These are phyloP conservation scores for Macrophya alboannulata DNA, from an alignment of 2,888 invertebrate species.

Conservation along the genomic window DNA sequence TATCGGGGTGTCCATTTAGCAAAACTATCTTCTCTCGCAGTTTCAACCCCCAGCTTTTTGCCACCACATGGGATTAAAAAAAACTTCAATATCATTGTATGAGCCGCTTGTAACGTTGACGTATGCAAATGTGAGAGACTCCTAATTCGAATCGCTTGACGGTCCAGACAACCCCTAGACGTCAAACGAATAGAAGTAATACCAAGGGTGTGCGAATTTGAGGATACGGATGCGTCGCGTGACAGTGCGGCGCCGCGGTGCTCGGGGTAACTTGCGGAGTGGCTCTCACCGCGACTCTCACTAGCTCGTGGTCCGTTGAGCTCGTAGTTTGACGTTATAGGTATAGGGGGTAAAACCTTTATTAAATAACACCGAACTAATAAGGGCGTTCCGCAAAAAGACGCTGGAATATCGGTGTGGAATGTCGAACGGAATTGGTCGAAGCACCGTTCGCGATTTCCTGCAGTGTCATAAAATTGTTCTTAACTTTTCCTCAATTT, in stretches of 20 bases:
- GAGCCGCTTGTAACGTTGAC: background rate
- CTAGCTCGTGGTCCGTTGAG: conserved; percentile 47
- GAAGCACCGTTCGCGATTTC: background rate
- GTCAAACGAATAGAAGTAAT: conserved; percentile 18
- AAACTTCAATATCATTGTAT: background rate
- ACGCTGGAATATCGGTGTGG: background rate
- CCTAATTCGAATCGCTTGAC: conserved; percentile 17
- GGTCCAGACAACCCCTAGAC: conserved; percentile 12
- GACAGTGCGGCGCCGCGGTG: conserved; percentile 46
- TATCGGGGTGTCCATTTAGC: background rate
- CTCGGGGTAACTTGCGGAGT: background rate
- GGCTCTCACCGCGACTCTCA: conserved; percentile 44
- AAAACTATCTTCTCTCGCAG: background rate
- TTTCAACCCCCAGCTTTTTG: background rate
- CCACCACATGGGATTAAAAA: background rate
- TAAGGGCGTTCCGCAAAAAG: background rate
- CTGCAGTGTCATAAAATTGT: background rate
- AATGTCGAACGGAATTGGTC: background rate
- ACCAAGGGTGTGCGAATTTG: conserved; percentile 11
- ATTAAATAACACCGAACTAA: background rate
- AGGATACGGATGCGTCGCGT: conserved; percentile 46
- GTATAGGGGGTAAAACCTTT: conserved; percentile 1
- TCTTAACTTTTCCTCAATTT: background rate
- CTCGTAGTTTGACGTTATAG: conserved; percentile 30
- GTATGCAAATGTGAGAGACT: conserved; percentile 13